Evolutionary conservation across 2,113 vertebrate genomes (phyloP), one percentile per base, ranked within the genome.

Genomic region (Melanostigma gelatinosum): DNA sequence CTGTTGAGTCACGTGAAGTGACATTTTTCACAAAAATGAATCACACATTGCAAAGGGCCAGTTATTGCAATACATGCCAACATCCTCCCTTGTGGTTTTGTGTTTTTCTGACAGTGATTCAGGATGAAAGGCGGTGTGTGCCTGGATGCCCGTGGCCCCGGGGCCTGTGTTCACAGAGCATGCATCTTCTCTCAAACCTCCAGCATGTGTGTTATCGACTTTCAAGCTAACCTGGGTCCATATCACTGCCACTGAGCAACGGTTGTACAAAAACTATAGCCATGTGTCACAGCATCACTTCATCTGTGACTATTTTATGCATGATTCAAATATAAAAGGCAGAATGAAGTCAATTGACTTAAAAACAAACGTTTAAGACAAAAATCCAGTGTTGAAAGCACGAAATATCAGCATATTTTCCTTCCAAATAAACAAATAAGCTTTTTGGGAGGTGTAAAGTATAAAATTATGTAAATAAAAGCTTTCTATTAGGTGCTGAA

Each of bases 51-150:
- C 61, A 42, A 54, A 66, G 40, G 64, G 63, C 76, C 83, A 61
- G 65, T 69, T 77, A 22, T 46, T 58, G 54, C 29, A 62, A 24
- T 72, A 76, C 74, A 72, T 48, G 80, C 70, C 88, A 81, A 75
- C 85, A 65, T 75, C 61, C 50, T 65, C 65, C 85, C 79, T 77
- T 12, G 62, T 69, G 78, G 79, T 29, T 66, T n/a, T 66, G 57
- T 58, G 65, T 68, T 38, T 77, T 64, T 80, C 34, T 91, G 83
- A 89, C 78, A 85, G 76, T 85, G 84, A 91, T 82, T 81, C 32
- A 48, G 70, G 36, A 70, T 88, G 83, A 89, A 75, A 87, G 70
- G 54, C n/a, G 1, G 54, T 85, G 86, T 70, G 82, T 84, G 86
- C 69, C 55, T 50, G 65, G 66, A 70, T 61, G 70, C 64, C 48